Percentiles rank a stretch among this genome's conserved stretches.
These are phyloP conservation scores for Biston betularia DNA, from an alignment of 2,888 invertebrate species.

Conservation along the genomic window DNA sequence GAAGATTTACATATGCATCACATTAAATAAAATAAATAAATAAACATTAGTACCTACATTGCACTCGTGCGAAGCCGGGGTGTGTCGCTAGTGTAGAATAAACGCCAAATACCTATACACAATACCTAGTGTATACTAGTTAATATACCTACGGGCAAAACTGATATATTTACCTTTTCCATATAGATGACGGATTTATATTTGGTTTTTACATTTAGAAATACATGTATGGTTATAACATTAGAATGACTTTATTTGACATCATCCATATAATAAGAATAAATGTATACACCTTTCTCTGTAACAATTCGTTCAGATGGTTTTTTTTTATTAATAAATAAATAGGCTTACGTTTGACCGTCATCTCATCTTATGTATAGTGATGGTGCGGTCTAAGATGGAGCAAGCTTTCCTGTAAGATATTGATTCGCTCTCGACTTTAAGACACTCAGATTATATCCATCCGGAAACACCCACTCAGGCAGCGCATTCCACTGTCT, in stretches of 20 bases:
- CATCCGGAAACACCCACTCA: too few species aligned
- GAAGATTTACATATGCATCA: too few species aligned
- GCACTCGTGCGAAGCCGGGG: too few species aligned
- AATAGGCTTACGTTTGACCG: background rate
- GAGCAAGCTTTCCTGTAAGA: too few species aligned
- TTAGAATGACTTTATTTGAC: slow-evolving; percentile 4
- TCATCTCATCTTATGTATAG: too few species aligned
- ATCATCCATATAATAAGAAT: slow-evolving; percentile 6
- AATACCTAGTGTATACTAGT: background rate
- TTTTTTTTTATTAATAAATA: background rate
- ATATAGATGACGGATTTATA: background rate
- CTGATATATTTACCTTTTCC: slow-evolving; percentile 3
- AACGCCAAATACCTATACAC: background rate
- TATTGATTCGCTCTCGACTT: too few species aligned
- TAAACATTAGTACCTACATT: too few species aligned
- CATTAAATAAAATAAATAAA: too few species aligned
- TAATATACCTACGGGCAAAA: background rate
- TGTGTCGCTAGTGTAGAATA: background rate
- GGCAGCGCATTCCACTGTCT: too few species aligned
- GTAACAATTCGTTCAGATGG: background rate
- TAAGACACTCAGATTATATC: too few species aligned
- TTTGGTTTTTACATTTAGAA: slow-evolving; percentile 6
- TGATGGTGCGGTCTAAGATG: too few species aligned
- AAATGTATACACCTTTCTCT: background rate
- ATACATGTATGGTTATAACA: background rate